Evolutionary conservation across 2,888 invertebrate species (phyloP), one percentile per base, ranked within the genome.

Genomic region (Erebia aethiops): DNA sequence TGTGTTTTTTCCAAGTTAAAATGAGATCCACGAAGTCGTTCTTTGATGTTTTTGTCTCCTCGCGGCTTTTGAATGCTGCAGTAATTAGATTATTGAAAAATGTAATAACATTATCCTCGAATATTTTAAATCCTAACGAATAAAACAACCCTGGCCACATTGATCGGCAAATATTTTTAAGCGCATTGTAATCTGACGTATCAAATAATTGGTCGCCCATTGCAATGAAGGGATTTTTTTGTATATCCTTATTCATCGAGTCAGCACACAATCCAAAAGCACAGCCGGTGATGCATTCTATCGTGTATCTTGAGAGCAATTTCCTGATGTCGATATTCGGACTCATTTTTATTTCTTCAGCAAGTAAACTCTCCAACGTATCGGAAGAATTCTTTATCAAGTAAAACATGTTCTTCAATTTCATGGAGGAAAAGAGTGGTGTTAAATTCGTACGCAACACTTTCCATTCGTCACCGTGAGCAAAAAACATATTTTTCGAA

Each of bases 381-480:
- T 75, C 66, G 0, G 81, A 70, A 65, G 85, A 85, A 8, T 83
- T 81, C 63, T 82, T 80, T 11, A 90, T 84, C 10, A 90, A 74
- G 70, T 84, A 77, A 63, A 90, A 91, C 90, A 90, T 91, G 18
- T 82, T 87, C 73, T 84, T 90, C 82, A 90, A 87, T 75, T 90
- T 91, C 0, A 84, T 78, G 0, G 87, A 84, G 0, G 90, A 84
- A 73, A 91, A 91, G 0, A 90, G 68, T 1, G 88, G 87, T 0
- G 87, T 87, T 13, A 88, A 71, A 68, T 89, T 88, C 74, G 90
- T 91, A 0, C 91, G 78, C 1, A 86, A 54, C 0, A 88, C 82
- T 66, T 85, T 88, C 90, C 91, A 91, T 2, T 77, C 73, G 74
- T 90, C 87, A 0, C 91, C 91, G 57, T 82, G 76, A 0, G 79